Evolutionary conservation across 2,797 vertebrate species (phyloP), one percentile per base, ranked within the genome.

Genomic region (Falco biarmicus): DNA sequence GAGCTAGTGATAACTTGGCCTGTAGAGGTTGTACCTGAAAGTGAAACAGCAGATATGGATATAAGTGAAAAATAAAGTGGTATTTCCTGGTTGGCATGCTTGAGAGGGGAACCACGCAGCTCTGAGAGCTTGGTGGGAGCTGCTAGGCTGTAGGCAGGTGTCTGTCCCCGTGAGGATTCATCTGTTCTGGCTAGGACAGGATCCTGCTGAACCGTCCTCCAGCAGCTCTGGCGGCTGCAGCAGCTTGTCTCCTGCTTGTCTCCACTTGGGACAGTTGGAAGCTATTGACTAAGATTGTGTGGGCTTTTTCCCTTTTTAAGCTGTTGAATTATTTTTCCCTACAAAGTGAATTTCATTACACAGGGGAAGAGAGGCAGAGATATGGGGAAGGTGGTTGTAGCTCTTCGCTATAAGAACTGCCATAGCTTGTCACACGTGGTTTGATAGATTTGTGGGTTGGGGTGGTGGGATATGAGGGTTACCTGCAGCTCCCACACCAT

Each of bases 341-440:
- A 14, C 39, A n/a, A 26, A 61, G 41, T 18, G 48, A 34, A 18
- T 56, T 61, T 20, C 20, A 2, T 48, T 63, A 3, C 11, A 16
- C 0, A 1, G 47, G 48, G 54, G 11, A 50, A 20, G 86, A n/a
- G 53, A 13, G 20, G 61, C 1, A 8, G 43, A 21, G 45, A 15
- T 22, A 2, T 10, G 26, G 34, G 17, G n/a, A 45, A 17, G 54
- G n/a, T 48, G 17, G 17, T 5, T 0, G 5, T 7, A 6, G 21
- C 54, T 50, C 29, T 19, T 24, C 0, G 13, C 3, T 2, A 16
- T 43, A 28, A 13, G 24, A 34, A 5, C 56, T 15, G 4, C 41
- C 13, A 28, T 5, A 8, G 34, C 43, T 20, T 24, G 25, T 39
- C 19, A 2, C 11, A 1, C 1, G 15, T 2, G 15, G 29, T 21